Evolutionary conservation across 53 echinoderm and acorn worm genomes (phyloP).

Genomic region (Luidia sarsii): DNA sequence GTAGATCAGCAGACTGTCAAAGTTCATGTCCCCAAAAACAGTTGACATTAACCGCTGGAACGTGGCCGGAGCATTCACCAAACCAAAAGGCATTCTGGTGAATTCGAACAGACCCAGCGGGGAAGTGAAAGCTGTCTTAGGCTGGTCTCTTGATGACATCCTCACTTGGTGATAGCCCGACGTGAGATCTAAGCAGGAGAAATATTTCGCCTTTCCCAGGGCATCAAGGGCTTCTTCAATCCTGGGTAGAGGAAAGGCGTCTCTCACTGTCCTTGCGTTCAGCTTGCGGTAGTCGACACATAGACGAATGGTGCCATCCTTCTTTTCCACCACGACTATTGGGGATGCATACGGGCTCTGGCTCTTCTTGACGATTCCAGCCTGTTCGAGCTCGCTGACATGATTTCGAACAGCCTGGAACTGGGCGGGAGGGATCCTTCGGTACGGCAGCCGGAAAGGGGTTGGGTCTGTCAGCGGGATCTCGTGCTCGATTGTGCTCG

Average conservation of each 20-base stretch:
- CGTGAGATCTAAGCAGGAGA: conserved; percentile 49
- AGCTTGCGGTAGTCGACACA: conserved; percentile 46
- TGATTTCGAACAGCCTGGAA: conserved; percentile 29
- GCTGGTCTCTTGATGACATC: not conserved
- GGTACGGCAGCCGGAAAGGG: conserved; percentile 29
- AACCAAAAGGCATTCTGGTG: no score
- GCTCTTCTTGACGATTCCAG: conserved; percentile 20
- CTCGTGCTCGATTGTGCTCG: no score
- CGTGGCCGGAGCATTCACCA: conserved; percentile 49
- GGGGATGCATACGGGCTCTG: conserved; percentile 43
- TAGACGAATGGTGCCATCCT: conserved; percentile 25
- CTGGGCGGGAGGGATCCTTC: conserved; percentile 13
- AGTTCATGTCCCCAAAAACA: conserved; percentile 40
- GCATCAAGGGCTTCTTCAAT: conserved; percentile 33
- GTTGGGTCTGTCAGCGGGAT: no score
- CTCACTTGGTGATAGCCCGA: conserved; percentile 44
- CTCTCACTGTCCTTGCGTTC: conserved; percentile 48
- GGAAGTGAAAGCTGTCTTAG: conserved; percentile 38
- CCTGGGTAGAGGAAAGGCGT: no score
- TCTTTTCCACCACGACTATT: conserved; percentile 47
- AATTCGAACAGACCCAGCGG: conserved; percentile 44
- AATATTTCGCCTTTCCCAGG: conserved; percentile 50
- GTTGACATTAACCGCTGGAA: conserved; percentile 51
- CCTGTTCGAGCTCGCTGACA: conserved; percentile 4
- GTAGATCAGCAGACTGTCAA: conserved; percentile 28